Evolutionary conservation across 2,888 invertebrate genomes (phyloP).

Genomic region (Temnothorax ravouxi): DNA sequence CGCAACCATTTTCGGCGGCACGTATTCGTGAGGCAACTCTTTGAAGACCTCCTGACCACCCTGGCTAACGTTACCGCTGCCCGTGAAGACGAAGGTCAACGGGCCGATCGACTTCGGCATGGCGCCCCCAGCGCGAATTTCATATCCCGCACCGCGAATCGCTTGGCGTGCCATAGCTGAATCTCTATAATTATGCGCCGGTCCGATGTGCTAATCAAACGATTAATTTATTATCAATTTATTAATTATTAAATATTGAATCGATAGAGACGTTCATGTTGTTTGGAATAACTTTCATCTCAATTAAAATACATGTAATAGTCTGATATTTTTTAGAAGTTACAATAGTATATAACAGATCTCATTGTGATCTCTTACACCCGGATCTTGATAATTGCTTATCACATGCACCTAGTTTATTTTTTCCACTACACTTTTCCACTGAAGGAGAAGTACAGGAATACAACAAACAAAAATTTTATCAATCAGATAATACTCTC

Average conservation of each 20-base stretch:
- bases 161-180: slow-evolving; percentile 99
- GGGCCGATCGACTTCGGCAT: slow-evolving; percentile 99
- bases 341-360: not conserved
- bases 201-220: slow-evolving; percentile 94
- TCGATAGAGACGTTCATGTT: too few species aligned
- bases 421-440: not conserved
- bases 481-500: not conserved
- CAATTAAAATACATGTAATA: too few species aligned
- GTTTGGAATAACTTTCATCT: too few species aligned
- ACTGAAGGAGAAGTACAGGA: not conserved
- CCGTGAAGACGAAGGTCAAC: slow-evolving; percentile 98
- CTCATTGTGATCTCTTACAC: not conserved
- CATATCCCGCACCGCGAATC: slow-evolving; percentile 99
- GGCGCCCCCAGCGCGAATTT: slow-evolving; percentile 96
- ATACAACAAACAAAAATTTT: slow-evolving; percentile 4
- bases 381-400: not conserved
- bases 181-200: slow-evolving; percentile 99
- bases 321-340: not conserved
- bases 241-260: too few species aligned
- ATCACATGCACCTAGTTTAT: not conserved
- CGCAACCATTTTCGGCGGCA: slow-evolving; percentile 97
- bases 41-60: slow-evolving; percentile 97
- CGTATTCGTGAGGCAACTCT: slow-evolving; percentile 98
- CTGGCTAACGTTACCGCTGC: slow-evolving; percentile 98
- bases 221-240: not conserved